Evolutionary conservation across 1,140 invertebrate species (phyloP), one percentile per base, ranked within the genome.

Genomic region (Tetramorium parvispinum): DNA sequence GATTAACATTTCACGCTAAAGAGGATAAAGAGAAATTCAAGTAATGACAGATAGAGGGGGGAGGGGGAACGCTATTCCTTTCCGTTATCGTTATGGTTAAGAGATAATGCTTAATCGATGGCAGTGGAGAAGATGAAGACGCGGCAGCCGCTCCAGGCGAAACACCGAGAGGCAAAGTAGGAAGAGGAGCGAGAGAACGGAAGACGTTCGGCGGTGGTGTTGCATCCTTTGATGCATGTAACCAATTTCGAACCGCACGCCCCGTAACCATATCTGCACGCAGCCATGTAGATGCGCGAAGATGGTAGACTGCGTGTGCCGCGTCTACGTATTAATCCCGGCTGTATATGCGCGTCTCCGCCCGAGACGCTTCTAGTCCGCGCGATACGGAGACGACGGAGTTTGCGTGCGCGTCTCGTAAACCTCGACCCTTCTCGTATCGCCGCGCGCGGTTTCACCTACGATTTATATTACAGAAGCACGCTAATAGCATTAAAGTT

Each of bases 231-330:
- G 87, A 86, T 89, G 88, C 87, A 89, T 86, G 82, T 81, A 89
- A 88, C 87, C 87, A 89, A 89, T 89, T 89, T 89, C 83, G 51
- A 89, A 89, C 88, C 87, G 83, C 88, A 89, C 82, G 83, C 88
- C 82, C 75, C 75, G 68, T 89, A 89, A 89, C 87, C 88, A 21
- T 89, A 88, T 88, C 88, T 89, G 37, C 43, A 88, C 82, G 87
- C 88, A 88, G 87, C 63, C 82, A 75, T 63, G 71, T 88, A 88
- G 87, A 65, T n/a, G 43, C 76, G 27, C 66, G 59, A 66, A 79
- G 76, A 78, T 21, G 57, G 57, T 63, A 85, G 6, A 53, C 32
- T 68, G 71, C 53, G 86, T 18, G 51, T 51, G 75, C 32, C n/a
- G 32, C 46, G 53, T 51, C 66, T 73, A 55, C 51, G 83, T 86